A percentile compares a stretch with the other conserved stretches of the same genome.
Evolutionary conservation across 2,113 vertebrate species (phyloP).

Genomic region (Tichodroma muraria): DNA sequence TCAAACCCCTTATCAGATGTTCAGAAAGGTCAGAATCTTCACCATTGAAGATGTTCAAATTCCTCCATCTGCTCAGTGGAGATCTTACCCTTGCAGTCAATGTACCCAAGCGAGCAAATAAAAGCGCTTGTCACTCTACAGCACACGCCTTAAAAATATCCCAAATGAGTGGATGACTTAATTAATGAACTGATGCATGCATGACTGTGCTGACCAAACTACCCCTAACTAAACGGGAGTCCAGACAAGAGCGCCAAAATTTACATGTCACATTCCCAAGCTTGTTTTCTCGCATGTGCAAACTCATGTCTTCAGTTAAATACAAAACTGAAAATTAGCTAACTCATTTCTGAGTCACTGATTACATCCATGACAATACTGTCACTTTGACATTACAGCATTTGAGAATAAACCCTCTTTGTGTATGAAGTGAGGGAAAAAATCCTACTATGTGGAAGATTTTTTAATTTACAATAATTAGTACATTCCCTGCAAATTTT

Average conservation of each 20-base stretch:
- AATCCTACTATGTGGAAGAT: not conserved
- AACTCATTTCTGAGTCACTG: not conserved
- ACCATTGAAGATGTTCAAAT: not conserved
- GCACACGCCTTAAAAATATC: accelerated
- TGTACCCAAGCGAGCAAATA: accelerated
- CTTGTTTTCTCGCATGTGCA: not conserved
- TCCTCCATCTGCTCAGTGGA: not conserved
- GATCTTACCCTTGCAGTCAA: not conserved
- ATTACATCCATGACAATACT: not conserved
- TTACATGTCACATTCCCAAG: not conserved
- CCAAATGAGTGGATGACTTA: not conserved
- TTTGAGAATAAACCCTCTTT: not conserved
- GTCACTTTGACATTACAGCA: not conserved
- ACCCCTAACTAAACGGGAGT: not conserved
- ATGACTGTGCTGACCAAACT: not conserved
- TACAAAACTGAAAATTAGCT: not conserved
- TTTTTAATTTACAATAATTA: not conserved
- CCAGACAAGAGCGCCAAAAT: not conserved
- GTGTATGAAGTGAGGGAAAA: not conserved
- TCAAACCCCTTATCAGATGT: not conserved
- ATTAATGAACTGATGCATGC: not conserved
- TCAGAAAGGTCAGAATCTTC: not conserved
- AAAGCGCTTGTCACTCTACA: not conserved
- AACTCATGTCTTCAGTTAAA: not conserved
- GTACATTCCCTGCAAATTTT: not conserved